Evolutionary conservation across 2,797 vertebrate genomes (phyloP).

Genomic region (Clarias pachynema): DNA sequence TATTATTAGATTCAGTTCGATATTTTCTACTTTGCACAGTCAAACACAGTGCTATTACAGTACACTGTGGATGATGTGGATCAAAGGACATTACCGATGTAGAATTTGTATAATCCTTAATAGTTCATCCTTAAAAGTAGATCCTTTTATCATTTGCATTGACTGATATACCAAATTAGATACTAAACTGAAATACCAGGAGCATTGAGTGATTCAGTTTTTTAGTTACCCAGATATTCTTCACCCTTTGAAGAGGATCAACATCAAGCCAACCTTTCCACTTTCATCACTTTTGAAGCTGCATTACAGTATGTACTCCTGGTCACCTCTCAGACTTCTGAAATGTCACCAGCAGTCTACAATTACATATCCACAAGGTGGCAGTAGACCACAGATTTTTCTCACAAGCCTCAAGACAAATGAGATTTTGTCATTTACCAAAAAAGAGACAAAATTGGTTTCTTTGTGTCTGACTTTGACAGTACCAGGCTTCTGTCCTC

Average conservation of each 20-base stretch:
- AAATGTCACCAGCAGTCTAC: background rate
- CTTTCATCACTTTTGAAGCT: background rate
- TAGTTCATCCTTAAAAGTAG: background rate
- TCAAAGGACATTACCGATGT: background rate
- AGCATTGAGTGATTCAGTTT: background rate
- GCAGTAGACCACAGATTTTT: slow-evolving; percentile 37
- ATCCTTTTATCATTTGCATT: background rate
- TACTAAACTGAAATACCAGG: too few relatives aligned
- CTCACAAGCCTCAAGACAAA: background rate
- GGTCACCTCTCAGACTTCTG: background rate
- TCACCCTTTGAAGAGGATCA: background rate
- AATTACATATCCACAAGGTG: slow-evolving; percentile 30
- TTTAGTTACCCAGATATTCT: background rate
- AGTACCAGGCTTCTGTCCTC: slow-evolving; percentile 5
- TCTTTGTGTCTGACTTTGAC: slow-evolving; percentile 33
- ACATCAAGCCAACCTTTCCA: background rate
- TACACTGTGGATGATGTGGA: background rate
- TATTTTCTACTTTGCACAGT: too few relatives aligned
- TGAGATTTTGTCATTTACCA: slow-evolving; percentile 22
- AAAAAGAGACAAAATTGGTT: slow-evolving; percentile 8
- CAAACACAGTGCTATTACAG: background rate
- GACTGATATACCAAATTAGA: background rate
- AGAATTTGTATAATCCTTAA: background rate
- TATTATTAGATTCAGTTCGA: too few relatives aligned
- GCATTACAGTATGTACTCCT: background rate